phyloP scores from a whole-genome alignment of 1,140 invertebrate species.

The Melanaphis sacchari region DNA sequence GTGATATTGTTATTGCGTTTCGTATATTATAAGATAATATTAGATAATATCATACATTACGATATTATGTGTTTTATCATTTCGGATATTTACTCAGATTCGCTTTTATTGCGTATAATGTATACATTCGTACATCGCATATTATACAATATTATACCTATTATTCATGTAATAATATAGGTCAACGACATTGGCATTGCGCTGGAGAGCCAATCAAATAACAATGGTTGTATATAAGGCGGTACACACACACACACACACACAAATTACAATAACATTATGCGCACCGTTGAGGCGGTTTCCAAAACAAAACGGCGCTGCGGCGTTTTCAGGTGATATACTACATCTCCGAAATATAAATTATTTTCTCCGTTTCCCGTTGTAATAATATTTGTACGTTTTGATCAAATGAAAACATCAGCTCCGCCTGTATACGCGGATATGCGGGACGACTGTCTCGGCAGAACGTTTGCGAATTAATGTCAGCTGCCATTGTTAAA shows the following conservation, averaged over 20 bases:
- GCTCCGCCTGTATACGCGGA: neutral
- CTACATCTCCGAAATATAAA: slow-evolving; percentile 9
- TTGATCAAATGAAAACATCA: slow-evolving; percentile 48
- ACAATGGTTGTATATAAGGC: neutral
- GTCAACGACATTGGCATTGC: neutral
- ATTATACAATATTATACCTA: neutral
- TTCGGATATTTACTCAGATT: neutral
- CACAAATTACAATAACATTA: neutral
- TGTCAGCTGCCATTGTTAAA: slow-evolving; percentile 39
- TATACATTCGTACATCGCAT: slow-evolving; percentile 4
- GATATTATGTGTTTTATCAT: slow-evolving; percentile 2
- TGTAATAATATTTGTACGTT: slow-evolving; percentile 23
- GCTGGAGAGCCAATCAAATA: neutral
- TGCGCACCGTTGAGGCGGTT: neutral
- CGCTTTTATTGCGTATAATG: neutral
- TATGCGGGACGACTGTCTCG: neutral
- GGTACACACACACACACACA: neutral
- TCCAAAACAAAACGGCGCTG: neutral
- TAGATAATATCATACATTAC: neutral
- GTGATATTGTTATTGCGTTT: neutral
- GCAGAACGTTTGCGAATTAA: slow-evolving; percentile 23
- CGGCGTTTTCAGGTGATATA: neutral
- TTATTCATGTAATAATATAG: neutral
- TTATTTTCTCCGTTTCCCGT: neutral
- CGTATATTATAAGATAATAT: neutral